These are phyloP conservation scores for Oxystoma pomonae DNA, from an alignment of 2,888 invertebrate genomes.

Conservation along the genomic window DNA sequence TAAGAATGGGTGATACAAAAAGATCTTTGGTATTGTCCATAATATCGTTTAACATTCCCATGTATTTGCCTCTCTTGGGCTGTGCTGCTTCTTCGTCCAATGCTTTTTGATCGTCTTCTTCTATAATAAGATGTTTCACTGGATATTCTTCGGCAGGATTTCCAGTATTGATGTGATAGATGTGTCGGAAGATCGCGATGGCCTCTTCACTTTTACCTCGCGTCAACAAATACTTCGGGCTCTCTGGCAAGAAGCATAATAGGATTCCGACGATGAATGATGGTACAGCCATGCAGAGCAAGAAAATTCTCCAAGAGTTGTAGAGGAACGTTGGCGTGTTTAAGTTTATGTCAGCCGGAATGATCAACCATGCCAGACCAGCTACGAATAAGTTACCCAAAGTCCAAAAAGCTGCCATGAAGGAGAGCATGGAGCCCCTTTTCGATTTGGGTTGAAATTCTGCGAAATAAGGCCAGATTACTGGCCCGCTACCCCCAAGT, in stretches of 20 bases:
- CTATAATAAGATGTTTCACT: slow-evolving; percentile 65
- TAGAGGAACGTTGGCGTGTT: slow-evolving; percentile 67
- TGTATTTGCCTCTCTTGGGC: slow-evolving; percentile 62
- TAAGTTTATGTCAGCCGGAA: slow-evolving; percentile 71
- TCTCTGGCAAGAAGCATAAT: slow-evolving; percentile 81
- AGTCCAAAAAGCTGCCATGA: slow-evolving; percentile 95
- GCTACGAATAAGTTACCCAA: slow-evolving; percentile 90
- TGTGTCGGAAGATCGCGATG: slow-evolving; percentile 73
- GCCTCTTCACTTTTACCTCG: slow-evolving; percentile 78
- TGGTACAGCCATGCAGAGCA: slow-evolving; percentile 83
- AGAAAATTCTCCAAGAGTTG: slow-evolving; percentile 90
- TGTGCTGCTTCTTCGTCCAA: slow-evolving; percentile 40
- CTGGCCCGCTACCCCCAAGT: slow-evolving; percentile 85
- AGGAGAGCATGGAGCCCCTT: slow-evolving; percentile 87
- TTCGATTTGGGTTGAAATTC: slow-evolving; percentile 91
- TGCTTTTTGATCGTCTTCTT: slow-evolving; percentile 38
- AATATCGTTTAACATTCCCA: slow-evolving; percentile 71
- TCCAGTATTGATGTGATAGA: slow-evolving; percentile 79
- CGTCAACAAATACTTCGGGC: slow-evolving; percentile 82
- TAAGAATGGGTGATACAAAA: slow-evolving; percentile 75
- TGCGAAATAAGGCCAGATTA: slow-evolving; percentile 93
- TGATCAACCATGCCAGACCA: slow-evolving; percentile 73
- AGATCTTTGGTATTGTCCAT: slow-evolving; percentile 76
- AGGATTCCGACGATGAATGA: slow-evolving; percentile 82
- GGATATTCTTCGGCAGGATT: slow-evolving; percentile 70